phyloP scores from a whole-genome alignment of 2,888 invertebrate genomes.

The Polyploca ridens region DNA sequence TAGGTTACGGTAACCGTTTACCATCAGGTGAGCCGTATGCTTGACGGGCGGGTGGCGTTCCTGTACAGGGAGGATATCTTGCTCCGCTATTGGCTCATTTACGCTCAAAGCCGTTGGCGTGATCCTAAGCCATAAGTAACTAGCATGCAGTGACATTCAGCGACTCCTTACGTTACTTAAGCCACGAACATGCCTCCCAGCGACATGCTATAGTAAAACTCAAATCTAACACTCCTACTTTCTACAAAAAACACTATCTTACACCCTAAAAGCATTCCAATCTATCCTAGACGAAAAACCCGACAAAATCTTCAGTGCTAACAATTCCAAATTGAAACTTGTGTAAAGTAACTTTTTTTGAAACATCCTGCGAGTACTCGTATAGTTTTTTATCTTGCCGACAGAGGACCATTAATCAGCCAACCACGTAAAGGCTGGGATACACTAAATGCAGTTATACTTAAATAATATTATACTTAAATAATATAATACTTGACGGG shows the following conservation, averaged over 20 bases:
- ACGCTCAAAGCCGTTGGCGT: too few relatives aligned
- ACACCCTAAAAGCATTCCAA: not conserved
- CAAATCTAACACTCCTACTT: not conserved
- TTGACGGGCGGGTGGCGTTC: too few relatives aligned
- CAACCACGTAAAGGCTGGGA: slow-evolving; percentile 2
- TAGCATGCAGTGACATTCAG: not conserved
- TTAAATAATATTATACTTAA: too few relatives aligned
- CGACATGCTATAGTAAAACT: not conserved
- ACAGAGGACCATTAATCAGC: slow-evolving; percentile 13
- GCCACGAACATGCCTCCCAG: too few relatives aligned
- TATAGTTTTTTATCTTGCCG: slow-evolving; percentile 22
- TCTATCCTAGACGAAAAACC: not conserved
- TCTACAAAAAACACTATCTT: not conserved
- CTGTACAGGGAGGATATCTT: too few relatives aligned
- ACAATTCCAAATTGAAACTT: slow-evolving; percentile 38
- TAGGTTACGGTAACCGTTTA: too few relatives aligned
- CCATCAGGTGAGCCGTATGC: too few relatives aligned
- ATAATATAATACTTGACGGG: too few relatives aligned
- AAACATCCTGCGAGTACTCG: slow-evolving; percentile 27
- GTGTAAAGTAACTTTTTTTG: slow-evolving; percentile 35
- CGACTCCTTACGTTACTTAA: not conserved
- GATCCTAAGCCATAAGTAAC: too few relatives aligned
- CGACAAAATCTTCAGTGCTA: slow-evolving; percentile 23
- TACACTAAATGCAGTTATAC: not conserved
- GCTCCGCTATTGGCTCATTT: too few relatives aligned